Evolutionary conservation across 1,140 invertebrate species (phyloP), one percentile per base, ranked within the genome.

Genomic region (Caenorhabditis elegans): DNA sequence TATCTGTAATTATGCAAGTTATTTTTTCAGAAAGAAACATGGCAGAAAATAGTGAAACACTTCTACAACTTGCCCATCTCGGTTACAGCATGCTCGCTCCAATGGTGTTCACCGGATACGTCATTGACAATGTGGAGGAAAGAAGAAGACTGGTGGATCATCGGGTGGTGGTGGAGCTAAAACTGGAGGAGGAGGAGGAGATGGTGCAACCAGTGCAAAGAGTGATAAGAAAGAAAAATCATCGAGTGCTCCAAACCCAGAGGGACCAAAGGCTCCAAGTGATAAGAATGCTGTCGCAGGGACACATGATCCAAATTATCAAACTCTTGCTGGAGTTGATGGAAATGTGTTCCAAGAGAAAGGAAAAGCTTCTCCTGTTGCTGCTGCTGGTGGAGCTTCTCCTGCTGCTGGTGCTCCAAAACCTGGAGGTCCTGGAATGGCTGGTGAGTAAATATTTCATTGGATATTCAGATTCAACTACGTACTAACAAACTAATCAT

Each of bases 391-490:
- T 10, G 60, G 17, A 22, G 13, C 60, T 19, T n/a, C 60, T 34
- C 34, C 60, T 22, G 51, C 51, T 24, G 51, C 51, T 11, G 34
- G 34, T 19, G 60, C 60, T 22, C 60, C 60, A 15, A 70, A 39
- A n/a, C 26, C 60, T 70, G 60, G 60, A 70, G 60, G 60, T 17
- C 60, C 60, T 39, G 60, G 60, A 70, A 70, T 70, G 60, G 60
- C 60, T 39, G 60, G 60, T 70, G 34, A 43, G 39, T 43, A 15
- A 8, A 8, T 43, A 43, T 43, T 15, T 43, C 39, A 43, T 43
- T 43, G 39, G 39, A 15, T 43, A 15, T 43, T 43, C 6, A 43
- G 39, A 43, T 43, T 43, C 39, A 43, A 43, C 15, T 43, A 43
- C 39, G 39, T 15, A 43, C 39, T 43, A 15, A 43, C 13, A 53